phyloP scores from a whole-genome alignment of 1,140 invertebrate species.

The Drosophila sproati region DNA sequence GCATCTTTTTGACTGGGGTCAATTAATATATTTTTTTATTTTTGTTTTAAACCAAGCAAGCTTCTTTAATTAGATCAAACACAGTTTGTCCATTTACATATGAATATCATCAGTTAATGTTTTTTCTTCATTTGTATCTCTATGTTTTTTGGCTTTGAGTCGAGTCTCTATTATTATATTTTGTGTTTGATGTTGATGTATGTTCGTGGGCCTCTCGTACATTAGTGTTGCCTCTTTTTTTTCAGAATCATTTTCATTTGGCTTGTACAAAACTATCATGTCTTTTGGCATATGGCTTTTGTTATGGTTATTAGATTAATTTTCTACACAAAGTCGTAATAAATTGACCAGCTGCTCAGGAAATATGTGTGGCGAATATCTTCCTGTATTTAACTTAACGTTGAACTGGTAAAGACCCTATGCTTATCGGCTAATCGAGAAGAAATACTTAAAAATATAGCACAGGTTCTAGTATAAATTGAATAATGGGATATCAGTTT shows the following conservation, averaged over 20 bases:
- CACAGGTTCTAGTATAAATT: too few relatives aligned
- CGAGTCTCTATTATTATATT: slow-evolving; percentile 16
- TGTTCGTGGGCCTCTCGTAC: slow-evolving; percentile 69
- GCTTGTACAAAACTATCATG: neutral
- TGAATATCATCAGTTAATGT: slow-evolving; percentile 56
- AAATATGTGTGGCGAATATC: slow-evolving; percentile 19
- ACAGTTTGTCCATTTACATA: slow-evolving; percentile 51
- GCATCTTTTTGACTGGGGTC: slow-evolving; percentile 45
- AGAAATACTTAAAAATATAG: too few relatives aligned
- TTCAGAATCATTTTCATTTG: slow-evolving; percentile 23
- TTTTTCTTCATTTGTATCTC: slow-evolving; percentile 20
- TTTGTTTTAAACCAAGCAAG: slow-evolving; percentile 32
- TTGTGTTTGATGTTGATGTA: slow-evolving; percentile 51
- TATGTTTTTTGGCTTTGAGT: neutral
- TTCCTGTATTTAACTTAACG: slow-evolving; percentile 9
- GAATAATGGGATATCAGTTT: too few relatives aligned
- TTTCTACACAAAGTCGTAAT: slow-evolving; percentile 22
- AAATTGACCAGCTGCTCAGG: slow-evolving; percentile 16
- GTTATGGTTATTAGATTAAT: slow-evolving; percentile 31
- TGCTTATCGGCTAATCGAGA: too few relatives aligned
- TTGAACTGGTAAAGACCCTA: neutral
- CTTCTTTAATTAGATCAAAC: slow-evolving; percentile 72
- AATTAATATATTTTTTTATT: neutral
- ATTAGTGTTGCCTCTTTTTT: slow-evolving; percentile 31
- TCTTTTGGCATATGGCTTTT: slow-evolving; percentile 31